Evolutionary conservation across 2,797 vertebrate species (phyloP), one percentile per base, ranked within the genome.

Genomic region (Taeniopygia guttata): DNA sequence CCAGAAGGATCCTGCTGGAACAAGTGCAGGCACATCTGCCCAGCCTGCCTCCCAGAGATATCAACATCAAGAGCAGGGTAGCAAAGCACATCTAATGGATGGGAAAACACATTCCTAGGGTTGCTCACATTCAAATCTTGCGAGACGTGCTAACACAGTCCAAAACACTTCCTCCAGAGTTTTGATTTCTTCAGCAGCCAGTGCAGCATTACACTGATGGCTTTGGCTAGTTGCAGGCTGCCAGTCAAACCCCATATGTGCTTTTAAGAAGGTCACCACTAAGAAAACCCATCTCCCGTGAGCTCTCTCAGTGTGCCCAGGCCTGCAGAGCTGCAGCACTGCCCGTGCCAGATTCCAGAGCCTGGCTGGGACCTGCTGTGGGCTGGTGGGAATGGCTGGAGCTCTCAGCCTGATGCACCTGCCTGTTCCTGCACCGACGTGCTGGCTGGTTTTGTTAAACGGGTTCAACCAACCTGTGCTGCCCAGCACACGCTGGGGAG

Each of bases 11-110:
- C 81, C 54, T 95, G 94, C 75, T 66, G 3, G 30, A 48, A 62
- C 95, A 87, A 86, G 94, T 66, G 82, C 82, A n/a, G 92, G 48
- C 94, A 78, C 2, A 92, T 74, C 73, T 52, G 85, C 76, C 56
- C 27, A 63, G 52, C 74, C 86, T 74, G 88, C 80, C 5, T 10
- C 54, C 26, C 14, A 40, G 92, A 92, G 88, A 94, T 62, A 51
- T 56, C 11, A 64, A 46, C 78, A 80, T 42, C 66, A 69, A 89
- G 89, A 93, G 56, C 20, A 0, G 60, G 30, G 68, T 2, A 85
- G 86, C 60, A 75, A 32, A 91, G 68, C 81, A 75, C 58, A 59
- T 67, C 89, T 89, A 32, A 72, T 66, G 87, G 72, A 48, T 85
- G 46, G 75, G 80, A 73, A 83, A 91, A 66, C 63, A 75, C 58